These are phyloP conservation scores for Copidosoma aretas DNA, from an alignment of 2,888 invertebrate species.

Conservation along the genomic window DNA sequence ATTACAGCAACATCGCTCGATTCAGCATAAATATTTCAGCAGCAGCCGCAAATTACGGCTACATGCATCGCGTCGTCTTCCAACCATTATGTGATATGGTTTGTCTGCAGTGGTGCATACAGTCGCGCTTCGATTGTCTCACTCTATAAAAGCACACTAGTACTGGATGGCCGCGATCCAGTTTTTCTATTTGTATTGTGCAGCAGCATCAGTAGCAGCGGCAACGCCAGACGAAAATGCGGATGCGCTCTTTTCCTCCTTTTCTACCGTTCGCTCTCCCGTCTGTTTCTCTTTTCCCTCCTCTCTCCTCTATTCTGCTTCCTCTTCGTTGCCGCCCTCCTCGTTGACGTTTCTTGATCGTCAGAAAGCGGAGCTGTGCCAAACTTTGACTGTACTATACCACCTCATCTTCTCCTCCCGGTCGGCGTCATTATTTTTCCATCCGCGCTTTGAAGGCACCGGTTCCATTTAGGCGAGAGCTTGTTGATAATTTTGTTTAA, in stretches of 20 bases:
- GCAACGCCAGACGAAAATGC: conserved; percentile 33
- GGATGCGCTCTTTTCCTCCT: conserved; percentile 19
- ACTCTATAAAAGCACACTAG: no score
- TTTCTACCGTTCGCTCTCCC: no score
- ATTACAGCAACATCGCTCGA: no score
- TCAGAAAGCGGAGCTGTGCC: no score
- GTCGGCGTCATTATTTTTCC: not conserved
- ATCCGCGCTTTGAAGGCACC: not conserved
- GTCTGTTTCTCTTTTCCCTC: no score
- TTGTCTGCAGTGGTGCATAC: not conserved
- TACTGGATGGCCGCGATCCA: conserved; percentile 35
- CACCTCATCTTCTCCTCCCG: not conserved
- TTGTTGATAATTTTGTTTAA: no score
- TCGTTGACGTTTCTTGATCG: no score
- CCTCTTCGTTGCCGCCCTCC: not conserved
- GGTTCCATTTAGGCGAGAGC: no score
- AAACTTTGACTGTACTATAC: not conserved
- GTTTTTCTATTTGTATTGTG: conserved; percentile 38
- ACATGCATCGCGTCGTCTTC: no score
- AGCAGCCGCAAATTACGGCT: no score
- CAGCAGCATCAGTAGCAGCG: not conserved
- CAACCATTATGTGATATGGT: no score
- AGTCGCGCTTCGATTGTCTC: conserved; percentile 24
- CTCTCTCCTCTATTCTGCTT: not conserved
- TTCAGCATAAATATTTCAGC: no score